Base-by-base conservation (phyloP, 2,797 vertebrate genomes). In the Syncerus caffer region DNA sequence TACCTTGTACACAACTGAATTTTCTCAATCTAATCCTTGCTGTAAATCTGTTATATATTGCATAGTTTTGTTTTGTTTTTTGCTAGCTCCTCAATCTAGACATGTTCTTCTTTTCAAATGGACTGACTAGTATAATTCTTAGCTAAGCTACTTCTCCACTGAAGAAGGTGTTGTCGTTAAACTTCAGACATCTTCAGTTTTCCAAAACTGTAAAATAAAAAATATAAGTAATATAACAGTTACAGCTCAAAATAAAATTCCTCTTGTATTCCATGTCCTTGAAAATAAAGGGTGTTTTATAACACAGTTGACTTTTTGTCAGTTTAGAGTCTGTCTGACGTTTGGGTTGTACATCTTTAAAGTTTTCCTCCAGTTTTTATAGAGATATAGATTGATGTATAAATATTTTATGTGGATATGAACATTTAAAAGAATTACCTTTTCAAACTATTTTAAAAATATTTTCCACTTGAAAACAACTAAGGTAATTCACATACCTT, bases 231-330 rank as follows among this genome's bases (percentile, higher is more conserved):
- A 21, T 93, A 38, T 42, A 79, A 57, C 6, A 76, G 47, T 55
- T 87, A 51, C n/a, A 87, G 25, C 17, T 93, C 60, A 96, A 94
- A 97, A 97, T 97, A 95, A 96, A 96, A 96, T 60, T 96, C 23
- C 42, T 90, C 88, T 78, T 92, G 53, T 60, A 4, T 79, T 98
- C 45, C 12, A 2, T 94, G 57, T 85, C 95, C 95, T 96, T 94
- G 78, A 97, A 98, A 98, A 96, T 83, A 94, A 97, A 97, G 45
- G 2, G 27, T 97, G 80, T 95, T 74, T 97, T 96, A 58, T 57
- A 93, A 90, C 29, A 89, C 97, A 97, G 97, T 97, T 98, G 91
- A 96, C 74, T 97, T 98, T 98, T 67, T 60, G 6, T 98, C 62
- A 93, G 85, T 93, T 62, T 93, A 94, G 74, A 97, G 90, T 71